Conservation (phyloP, 2,888 invertebrate genomes). For the Encarsia formosa region DNA sequence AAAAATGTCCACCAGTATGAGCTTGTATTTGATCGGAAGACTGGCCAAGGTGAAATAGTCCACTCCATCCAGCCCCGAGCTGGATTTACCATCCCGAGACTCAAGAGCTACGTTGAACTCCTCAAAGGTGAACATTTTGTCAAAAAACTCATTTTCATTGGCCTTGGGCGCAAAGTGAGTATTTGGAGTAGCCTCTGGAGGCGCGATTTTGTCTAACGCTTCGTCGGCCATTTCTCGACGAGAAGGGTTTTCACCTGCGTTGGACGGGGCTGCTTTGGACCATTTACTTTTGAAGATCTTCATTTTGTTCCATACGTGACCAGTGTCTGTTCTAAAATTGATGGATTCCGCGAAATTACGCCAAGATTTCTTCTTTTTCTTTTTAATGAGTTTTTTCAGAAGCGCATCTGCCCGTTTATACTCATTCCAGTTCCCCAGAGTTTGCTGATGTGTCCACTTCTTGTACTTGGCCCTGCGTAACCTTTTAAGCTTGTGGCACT, state of each 20-base stretch:
- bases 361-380: conserved; percentile 5
- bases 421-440: too few species aligned
- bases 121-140: neutral
- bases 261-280: neutral
- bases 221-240: neutral
- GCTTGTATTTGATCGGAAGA: neutral
- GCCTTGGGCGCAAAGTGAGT: neutral
- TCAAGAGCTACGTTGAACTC: neutral
- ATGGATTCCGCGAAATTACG: conserved; percentile 7
- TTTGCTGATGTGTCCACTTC: too few species aligned
- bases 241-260: neutral
- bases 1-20: neutral
- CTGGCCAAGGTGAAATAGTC: neutral
- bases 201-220: conserved; percentile 3
- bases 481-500: too few species aligned
- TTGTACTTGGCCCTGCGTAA: too few species aligned
- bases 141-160: neutral
- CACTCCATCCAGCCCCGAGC: neutral
- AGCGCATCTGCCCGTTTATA: too few species aligned
- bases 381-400: conserved; percentile 1
- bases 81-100: neutral
- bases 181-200: conserved; percentile 2
- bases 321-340: neutral
- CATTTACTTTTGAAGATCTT: conserved; percentile 1
- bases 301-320: too few species aligned